These are phyloP conservation scores for Heteromyza rotundicornis DNA, from an alignment of 2,888 invertebrate genomes.

Conservation along the genomic window DNA sequence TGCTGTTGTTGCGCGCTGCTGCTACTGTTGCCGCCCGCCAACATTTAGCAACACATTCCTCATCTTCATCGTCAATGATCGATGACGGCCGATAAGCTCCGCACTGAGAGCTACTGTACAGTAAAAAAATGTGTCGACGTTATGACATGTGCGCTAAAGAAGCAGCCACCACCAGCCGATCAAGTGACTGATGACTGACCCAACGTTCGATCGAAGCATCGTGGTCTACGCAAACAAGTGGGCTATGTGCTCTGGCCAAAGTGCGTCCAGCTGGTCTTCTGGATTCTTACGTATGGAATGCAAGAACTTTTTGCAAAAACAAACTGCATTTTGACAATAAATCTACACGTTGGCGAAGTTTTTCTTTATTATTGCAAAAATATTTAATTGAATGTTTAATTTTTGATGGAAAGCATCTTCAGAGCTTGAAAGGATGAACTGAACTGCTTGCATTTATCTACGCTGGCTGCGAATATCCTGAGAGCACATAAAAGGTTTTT, in stretches of 20 bases:
- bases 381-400: not conserved
- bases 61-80: slow-evolving; percentile 20
- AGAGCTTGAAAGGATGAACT: too few species aligned
- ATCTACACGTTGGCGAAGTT: not conserved
- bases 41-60: slow-evolving; percentile 17
- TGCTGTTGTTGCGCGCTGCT: not conserved
- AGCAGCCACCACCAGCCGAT: not conserved
- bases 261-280: slow-evolving; percentile 18
- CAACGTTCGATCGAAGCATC: too few species aligned
- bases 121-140: slow-evolving; percentile 53
- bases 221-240: too few species aligned
- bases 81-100: slow-evolving; percentile 14
- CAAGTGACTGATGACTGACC: too few species aligned
- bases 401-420: too few species aligned
- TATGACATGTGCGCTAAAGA: slow-evolving; percentile 39
- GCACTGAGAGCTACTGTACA: not conserved
- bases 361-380: not conserved
- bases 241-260: not conserved
- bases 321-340: not conserved
- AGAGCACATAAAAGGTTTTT: too few species aligned
- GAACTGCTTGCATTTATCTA: too few species aligned
- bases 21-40: not conserved
- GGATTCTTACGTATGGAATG: slow-evolving; percentile 17
- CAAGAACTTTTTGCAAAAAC: slow-evolving; percentile 24
- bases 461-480: too few species aligned